Percentiles rank a stretch among this genome's conserved stretches.
Evolutionary conservation across 2,797 vertebrate genomes (phyloP).

Genomic region (Sebastiscus tertius): DNA sequence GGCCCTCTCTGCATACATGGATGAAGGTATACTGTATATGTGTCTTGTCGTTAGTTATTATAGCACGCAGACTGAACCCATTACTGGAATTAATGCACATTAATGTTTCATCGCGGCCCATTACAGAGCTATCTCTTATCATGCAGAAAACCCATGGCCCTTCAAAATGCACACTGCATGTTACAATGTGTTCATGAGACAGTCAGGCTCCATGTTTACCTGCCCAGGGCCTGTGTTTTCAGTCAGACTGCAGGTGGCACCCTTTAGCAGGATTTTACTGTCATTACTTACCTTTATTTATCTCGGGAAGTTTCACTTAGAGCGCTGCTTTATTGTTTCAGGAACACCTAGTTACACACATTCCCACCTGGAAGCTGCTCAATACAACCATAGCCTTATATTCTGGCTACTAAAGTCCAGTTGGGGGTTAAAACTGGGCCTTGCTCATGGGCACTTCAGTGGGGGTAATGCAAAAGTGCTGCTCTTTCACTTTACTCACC

Average conservation of each 20-base stretch:
- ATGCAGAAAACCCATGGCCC: conserved; percentile 29
- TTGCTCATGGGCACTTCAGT: not conserved
- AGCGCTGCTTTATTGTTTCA: not conserved
- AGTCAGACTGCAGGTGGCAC: conserved; percentile 13
- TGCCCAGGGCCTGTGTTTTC: not conserved
- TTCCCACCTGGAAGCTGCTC: not conserved
- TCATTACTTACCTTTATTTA: not conserved
- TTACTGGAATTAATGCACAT: conserved; percentile 60
- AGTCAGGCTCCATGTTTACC: not conserved
- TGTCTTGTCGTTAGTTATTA: conserved; percentile 9
- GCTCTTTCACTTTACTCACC: not conserved
- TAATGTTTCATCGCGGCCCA: conserved; percentile 50
- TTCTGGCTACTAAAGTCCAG: not conserved
- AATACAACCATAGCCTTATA: not conserved
- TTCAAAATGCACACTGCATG: not conserved
- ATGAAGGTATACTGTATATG: conserved; percentile 22
- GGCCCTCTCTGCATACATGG: conserved; percentile 24
- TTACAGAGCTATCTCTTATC: conserved; percentile 25
- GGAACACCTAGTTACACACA: not conserved
- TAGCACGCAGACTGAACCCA: conserved; percentile 36
- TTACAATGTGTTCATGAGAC: not conserved
- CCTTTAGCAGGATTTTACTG: not conserved
- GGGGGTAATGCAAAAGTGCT: not conserved
- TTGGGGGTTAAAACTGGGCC: not conserved
- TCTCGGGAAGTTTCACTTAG: not conserved